Base-by-base conservation (phyloP, 2,888 invertebrate genomes). In the Odontocerum albicorne region DNA sequence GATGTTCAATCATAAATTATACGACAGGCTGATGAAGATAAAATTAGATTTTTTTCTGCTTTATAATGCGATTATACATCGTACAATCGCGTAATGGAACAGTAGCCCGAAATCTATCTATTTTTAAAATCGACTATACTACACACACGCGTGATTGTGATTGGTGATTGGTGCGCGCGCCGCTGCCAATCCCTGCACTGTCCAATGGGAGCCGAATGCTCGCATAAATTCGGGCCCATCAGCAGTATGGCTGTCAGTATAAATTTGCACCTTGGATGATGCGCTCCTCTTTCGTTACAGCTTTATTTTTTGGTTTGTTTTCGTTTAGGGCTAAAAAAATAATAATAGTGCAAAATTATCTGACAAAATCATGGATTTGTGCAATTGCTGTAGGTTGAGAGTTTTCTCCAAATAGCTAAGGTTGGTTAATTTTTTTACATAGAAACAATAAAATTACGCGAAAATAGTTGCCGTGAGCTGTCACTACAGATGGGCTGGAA, bases 181-280 rank as follows among this genome's bases (percentile, higher is more conserved):
- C 32, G 19, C 15, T 32, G 22, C 7, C 10, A 15, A 51, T 51
- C 43, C 21, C 51, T 22, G 36, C 40, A 12, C 21, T 20, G 15
- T 27, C 87, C 86, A 87, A 87, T 86, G 79, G 75, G 79, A 77
- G 73, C 66, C 67, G 77, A 79, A 80, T 79, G 77, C 79, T 78
- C 82, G 82, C 84, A 86, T 87, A 88, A 89, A 89, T 87, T 85
- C 85, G 84, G 85, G 84, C 84, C 85, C 85, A 83, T 83, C 84
- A 82, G 84, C 88, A 90, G 88, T 85, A 91, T 92, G 90, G 91
- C 90, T 90, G 91, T 88, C 92, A 94, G 92, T 95, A 94, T 94
- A 94, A 89, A 94, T 91, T 88, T 90, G 89, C 88, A 85, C 84
- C 83, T 85, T 83, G 83, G 76, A 85, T 81, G 83, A 90, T 89